These are phyloP conservation scores for Artibeus lituratus DNA, from an alignment of 2,797 vertebrate genomes.

Conservation along the genomic window DNA sequence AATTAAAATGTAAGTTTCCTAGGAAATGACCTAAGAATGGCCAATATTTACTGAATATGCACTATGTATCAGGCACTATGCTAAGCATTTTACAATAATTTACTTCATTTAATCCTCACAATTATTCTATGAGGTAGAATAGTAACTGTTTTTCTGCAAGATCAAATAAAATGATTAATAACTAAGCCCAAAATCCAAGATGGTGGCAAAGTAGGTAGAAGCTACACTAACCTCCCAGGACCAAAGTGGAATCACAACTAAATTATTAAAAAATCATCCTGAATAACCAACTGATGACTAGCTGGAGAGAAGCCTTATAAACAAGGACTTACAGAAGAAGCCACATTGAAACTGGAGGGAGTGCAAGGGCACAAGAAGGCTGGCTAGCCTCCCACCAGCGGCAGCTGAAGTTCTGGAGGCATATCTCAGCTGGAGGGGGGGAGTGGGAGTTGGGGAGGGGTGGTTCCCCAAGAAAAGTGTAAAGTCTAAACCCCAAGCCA, in stretches of 20 bases:
- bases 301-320: neutral
- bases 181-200: neutral
- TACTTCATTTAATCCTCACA: constrained; percentile 22
- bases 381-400: neutral
- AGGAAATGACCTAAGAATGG: neutral
- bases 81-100: neutral
- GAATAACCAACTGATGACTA: neutral
- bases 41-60: neutral
- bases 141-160: neutral
- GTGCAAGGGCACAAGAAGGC: neutral
- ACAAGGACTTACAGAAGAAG: neutral
- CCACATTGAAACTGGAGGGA: neutral
- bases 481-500: neutral
- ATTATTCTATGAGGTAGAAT: neutral
- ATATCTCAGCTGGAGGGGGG: too few relatives aligned
- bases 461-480: neutral
- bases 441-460: too few relatives aligned
- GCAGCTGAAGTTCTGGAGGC: neutral
- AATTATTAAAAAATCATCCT: neutral
- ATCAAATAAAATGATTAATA: neutral
- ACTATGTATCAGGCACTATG: neutral
- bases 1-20: constrained; percentile 6
- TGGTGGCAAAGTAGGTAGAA: neutral
- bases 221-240: neutral
- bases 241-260: neutral